Base-by-base conservation (phyloP, 2,113 vertebrate species). In the Etheostoma spectabile region DNA sequence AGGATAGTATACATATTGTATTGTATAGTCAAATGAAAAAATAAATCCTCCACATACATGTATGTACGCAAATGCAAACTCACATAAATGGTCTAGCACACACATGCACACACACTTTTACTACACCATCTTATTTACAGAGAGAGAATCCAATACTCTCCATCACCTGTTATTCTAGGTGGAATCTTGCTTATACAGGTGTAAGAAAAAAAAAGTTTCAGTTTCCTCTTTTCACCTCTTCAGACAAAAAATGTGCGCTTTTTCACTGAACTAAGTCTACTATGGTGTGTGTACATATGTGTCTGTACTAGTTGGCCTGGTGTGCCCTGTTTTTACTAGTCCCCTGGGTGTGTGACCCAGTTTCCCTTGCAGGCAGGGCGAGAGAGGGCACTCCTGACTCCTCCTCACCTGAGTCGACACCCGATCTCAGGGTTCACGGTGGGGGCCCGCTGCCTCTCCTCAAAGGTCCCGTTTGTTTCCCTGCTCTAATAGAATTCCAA, bases 331-430 rank as follows among this genome's bases (percentile, higher is more conserved):
- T 88, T 92, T 92, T 90, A 93, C 87, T 86, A 70, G 77, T 93
- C 92, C 86, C 91, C 52, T 60, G 92, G 78, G 93, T 78, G 30
- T 73, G 79, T 92, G 89, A 91, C 93, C 92, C 82, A 15, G 70
- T 87, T 91, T 90, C 89, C 86, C 80, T 84, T 56, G 81, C 76
- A 87, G 82, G 82, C 80, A 80, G 42, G 72, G 73, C 69, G 46
- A 74, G 72, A 77, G 68, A 73, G 83, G 79, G 84, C 66, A 85
- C 76, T 77, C 8, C 69, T 80, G 76, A 73, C 82, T 91, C 79
- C 82, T 73, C 84, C 90, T 92, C 87, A 94, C 94, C 93, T 93
- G 92, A 92, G 82, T 57, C 14, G 86, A 90, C 90, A 95, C 82
- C 85, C 76, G 89, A 95, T 90, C 83, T 57, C 46, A 0, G 60